Percentiles rank a stretch among this genome's conserved stretches.
phyloP scores from a whole-genome alignment of 2,113 vertebrate genomes.

The Mesocricetus auratus region DNA sequence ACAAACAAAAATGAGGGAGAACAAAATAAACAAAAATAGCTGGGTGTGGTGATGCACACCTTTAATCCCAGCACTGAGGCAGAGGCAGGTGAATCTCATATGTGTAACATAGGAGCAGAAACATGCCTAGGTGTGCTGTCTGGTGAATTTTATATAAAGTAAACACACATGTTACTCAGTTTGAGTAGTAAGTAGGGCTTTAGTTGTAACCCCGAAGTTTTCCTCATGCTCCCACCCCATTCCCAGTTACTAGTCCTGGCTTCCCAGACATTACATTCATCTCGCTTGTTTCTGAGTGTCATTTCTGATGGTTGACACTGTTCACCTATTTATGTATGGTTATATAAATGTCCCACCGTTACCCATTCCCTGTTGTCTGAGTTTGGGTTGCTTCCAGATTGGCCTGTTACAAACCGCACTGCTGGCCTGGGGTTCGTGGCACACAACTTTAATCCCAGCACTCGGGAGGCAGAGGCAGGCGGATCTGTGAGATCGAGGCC shows the following conservation, averaged over 20 bases:
- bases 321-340: slow-evolving; percentile 4
- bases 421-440: neutral
- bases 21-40: neutral
- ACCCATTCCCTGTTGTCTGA: neutral
- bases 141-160: neutral
- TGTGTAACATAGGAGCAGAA: neutral
- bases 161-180: neutral
- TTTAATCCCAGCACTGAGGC: neutral
- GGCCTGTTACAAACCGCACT: neutral
- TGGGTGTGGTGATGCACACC: neutral
- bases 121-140: neutral
- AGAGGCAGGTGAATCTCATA: neutral
- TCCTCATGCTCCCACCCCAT: neutral
- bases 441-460: no score
- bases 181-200: neutral
- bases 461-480: no score
- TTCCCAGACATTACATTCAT: neutral
- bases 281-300: slow-evolving; percentile 11
- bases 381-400: no score
- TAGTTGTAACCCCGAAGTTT: neutral
- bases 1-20: neutral
- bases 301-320: neutral
- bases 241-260: neutral
- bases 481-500: no score
- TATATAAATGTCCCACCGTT: neutral